Evolutionary conservation across 23 tunicate genomes (phyloP).

Genomic region (Diplosoma virens): DNA sequence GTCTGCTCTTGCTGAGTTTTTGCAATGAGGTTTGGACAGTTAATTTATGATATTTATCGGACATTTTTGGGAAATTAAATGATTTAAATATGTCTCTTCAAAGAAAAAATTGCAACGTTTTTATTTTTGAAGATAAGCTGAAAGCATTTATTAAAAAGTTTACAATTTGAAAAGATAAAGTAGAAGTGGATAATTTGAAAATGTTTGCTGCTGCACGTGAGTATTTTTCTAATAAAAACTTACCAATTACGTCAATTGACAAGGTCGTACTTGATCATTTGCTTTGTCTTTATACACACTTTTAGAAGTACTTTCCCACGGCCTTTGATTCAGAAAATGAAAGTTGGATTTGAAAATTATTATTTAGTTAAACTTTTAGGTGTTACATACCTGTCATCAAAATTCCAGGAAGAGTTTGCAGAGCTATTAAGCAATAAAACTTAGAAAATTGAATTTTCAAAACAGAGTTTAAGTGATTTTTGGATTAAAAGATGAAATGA

Average conservation of each 20-base stretch:
- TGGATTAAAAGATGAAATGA: no score
- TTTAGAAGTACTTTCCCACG: no score
- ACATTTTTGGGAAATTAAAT: slow-evolving; percentile 11
- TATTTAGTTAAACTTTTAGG: no score
- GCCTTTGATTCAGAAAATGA: no score
- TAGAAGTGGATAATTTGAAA: neutral
- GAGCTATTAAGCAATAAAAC: no score
- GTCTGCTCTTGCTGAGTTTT: slow-evolving; percentile 6
- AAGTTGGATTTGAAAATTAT: no score
- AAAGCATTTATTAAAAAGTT: neutral
- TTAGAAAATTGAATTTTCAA: no score
- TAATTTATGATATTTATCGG: neutral
- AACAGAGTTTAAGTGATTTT: no score
- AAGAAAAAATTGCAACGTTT: slow-evolving; percentile 3
- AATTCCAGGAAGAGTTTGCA: no score
- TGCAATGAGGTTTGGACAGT: neutral
- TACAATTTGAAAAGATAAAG: neutral
- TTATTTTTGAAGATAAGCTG: neutral
- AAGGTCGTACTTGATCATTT: neutral
- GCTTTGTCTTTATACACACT: no score
- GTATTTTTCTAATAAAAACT: neutral
- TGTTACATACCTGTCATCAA: no score
- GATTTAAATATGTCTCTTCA: neutral
- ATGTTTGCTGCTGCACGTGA: neutral
- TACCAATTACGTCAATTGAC: neutral